Base-by-base conservation (phyloP, 2,888 invertebrate species). In the Cantharis flavilabris region DNA sequence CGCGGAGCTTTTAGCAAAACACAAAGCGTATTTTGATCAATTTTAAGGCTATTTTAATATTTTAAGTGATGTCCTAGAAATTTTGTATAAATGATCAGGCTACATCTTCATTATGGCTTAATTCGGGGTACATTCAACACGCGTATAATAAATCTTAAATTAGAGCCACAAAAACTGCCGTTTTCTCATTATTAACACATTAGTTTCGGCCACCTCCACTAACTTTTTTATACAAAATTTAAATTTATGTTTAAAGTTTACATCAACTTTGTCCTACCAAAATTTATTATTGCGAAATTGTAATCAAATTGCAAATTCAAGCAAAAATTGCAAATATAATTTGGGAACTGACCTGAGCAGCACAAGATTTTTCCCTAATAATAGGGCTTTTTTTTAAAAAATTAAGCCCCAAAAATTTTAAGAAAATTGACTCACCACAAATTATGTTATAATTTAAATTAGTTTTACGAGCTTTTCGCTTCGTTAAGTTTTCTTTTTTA, bases 161-260 rank as follows among this genome's bases (percentile, higher is more conserved):
- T 74, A 73, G 73, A 69, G 18, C 30, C 62, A 71, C 74, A 74
- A 72, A 70, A 75, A 74, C 69, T 71, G 71, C 70, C 76, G 71
- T 71, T 71, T 49, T 65, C 75, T 75, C 72, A 72, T 78, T 75
- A 78, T 78, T 78, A 78, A 75, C 75, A 78, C 77, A 75, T 78
- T 78, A 78, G 70, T 67, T 67, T 67, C 23, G 67, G 72, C 69
- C 23, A 49, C 72, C 23, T 26, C 72, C 73, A 70, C 14, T 11
- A 70, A 28, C 70, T 73, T 74, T 73, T 74, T 73, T 18, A 63
- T 64, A n/a, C 63, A 67, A 77, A 74, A 71, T 77, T 77, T 74
- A 72, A 74, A 77, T 77, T 74, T 77, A 77, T 74, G 74, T 63
- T 9, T 71, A 28, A 69, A 72, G 76, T 76, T 76, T 72, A 14